Base-by-base conservation (phyloP, 2,888 invertebrate genomes). In the Tenthredo scrophulariae region DNA sequence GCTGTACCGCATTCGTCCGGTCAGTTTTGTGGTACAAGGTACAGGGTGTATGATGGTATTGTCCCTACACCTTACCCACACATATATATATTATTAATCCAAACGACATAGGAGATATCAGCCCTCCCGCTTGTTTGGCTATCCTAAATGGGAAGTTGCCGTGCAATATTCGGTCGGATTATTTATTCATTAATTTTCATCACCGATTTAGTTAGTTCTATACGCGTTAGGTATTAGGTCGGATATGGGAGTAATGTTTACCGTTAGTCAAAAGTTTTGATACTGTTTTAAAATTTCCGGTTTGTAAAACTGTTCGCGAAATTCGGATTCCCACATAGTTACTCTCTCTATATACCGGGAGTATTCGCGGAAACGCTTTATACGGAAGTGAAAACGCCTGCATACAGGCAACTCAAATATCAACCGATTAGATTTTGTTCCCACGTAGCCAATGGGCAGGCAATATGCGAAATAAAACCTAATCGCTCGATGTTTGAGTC, bases 151-250 rank as follows among this genome's bases (percentile, higher is more conserved):
- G 89, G 89, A 89, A 87, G 87, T 84, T 86, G 87, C 84, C 85
- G 87, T 83, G 84, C 77, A 84, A 88, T 88, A 89, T 89, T 90
- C 89, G 89, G 87, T 85, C 88, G 89, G 90, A 90, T 90, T 90
- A 90, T 88, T 87, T 87, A 88, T 90, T 90, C 90, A 90, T 90
- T 89, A 89, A 90, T 90, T 90, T 88, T 89, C 90, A 90, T 90
- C 88, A 83, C 82, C 33, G 43, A 79, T 58, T 79, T 79, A 58
- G 50, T 77, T 43, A 18, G 26, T 67, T 67, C 50, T 58, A 33
- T 58, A 33, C 46, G 33, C 37, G n/a, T 46, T 22, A 77, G 15
- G 15, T 33, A 26, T 18, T 15, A 67, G 26, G 62, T 62, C 62
- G 62, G 62, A 67, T 67, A 33, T 18, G 33, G 6, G 33, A 67